phyloP scores from a whole-genome alignment of 2,888 invertebrate genomes.

The Orthonychiurus folsomi region DNA sequence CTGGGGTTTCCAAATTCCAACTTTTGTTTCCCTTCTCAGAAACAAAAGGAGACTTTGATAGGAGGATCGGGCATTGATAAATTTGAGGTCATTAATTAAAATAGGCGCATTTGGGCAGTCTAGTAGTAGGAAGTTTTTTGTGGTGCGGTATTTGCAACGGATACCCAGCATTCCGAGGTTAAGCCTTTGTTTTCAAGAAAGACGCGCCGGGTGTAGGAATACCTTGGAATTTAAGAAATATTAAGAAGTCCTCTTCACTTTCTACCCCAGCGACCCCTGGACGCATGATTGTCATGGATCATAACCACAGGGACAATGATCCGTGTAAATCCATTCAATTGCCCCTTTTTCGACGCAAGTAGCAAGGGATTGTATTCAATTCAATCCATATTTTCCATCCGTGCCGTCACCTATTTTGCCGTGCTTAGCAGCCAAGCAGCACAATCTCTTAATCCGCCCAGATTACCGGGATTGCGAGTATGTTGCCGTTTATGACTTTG shows the following conservation, averaged over 20 bases:
- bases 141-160: not conserved
- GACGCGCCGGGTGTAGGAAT: too few relatives aligned
- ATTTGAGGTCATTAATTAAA: not conserved
- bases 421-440: too few relatives aligned
- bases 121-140: not conserved
- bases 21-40: not conserved
- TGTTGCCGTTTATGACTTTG: not conserved
- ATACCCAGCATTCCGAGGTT: too few relatives aligned
- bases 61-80: not conserved
- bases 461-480: too few relatives aligned
- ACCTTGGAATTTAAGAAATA: too few relatives aligned
- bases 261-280: not conserved
- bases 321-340: too few relatives aligned
- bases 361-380: not conserved
- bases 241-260: not conserved
- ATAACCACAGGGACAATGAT: not conserved
- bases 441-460: conserved; percentile 1
- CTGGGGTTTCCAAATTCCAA: not conserved
- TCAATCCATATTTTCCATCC: not conserved
- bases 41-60: not conserved
- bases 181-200: too few relatives aligned
- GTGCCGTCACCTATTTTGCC: too few relatives aligned
- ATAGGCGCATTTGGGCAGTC: not conserved
- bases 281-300: not conserved
- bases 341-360: not conserved